Percentiles rank a stretch among this genome's conserved stretches.
phyloP scores from a whole-genome alignment of 2,113 vertebrate species.

The Nyctereutes procyonoides region DNA sequence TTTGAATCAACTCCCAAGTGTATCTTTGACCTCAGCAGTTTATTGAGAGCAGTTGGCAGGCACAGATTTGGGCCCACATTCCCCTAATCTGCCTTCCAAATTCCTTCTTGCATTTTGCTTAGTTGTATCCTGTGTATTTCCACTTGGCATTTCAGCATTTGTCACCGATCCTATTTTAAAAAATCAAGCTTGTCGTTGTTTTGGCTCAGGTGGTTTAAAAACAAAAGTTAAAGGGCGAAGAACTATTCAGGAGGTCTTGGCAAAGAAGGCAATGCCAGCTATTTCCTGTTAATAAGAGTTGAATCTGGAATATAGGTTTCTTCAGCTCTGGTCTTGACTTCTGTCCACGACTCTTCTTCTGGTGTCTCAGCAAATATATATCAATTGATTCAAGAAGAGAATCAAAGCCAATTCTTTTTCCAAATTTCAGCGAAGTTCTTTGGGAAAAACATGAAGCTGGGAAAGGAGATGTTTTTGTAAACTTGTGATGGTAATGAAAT shows the following conservation, averaged over 20 bases:
- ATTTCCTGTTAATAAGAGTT: constrained; percentile 43
- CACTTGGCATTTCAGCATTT: constrained; percentile 71
- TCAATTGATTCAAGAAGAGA: not conserved
- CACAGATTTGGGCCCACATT: constrained; percentile 57
- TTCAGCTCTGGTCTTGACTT: not conserved
- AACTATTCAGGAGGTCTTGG: constrained; percentile 56
- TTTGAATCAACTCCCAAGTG: constrained; percentile 50
- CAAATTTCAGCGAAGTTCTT: not conserved
- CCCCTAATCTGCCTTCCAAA: constrained; percentile 67
- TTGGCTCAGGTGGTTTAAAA: constrained; percentile 75
- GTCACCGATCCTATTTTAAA: constrained; percentile 78
- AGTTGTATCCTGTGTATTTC: constrained; percentile 65
- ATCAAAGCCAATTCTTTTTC: not conserved
- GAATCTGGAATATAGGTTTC: not conserved
- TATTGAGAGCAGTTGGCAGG: constrained; percentile 65
- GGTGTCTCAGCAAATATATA: not conserved
- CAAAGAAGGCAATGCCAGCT: constrained; percentile 35
- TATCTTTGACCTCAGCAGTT: constrained; percentile 62
- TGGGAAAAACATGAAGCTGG: not conserved
- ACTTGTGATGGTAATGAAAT: not conserved
- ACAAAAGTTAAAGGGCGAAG: constrained; percentile 62
- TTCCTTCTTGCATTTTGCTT: constrained; percentile 66
- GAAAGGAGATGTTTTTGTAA: constrained; percentile 1
- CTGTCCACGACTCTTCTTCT: not conserved
- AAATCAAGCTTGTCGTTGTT: constrained; percentile 64